These are phyloP conservation scores for Emydura subglobosa DNA, from an alignment of 2,113 vertebrate genomes.

Conservation along the genomic window DNA sequence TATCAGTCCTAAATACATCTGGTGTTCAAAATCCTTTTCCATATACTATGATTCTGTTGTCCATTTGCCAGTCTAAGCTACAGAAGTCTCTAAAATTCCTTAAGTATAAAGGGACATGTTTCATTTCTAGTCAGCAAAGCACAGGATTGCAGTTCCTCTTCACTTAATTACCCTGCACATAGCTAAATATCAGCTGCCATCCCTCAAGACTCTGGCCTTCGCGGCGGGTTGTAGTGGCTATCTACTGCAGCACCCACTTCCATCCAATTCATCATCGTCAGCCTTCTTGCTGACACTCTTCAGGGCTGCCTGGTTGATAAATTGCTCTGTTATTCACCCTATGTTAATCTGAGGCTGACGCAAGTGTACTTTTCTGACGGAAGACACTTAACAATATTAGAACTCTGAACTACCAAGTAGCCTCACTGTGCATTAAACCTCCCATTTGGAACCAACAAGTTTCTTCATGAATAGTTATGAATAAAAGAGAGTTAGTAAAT, in stretches of 20 bases:
- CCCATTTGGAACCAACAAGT: constrained; percentile 57
- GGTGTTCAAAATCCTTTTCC: not conserved
- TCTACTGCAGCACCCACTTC: constrained; percentile 7
- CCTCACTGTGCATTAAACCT: constrained; percentile 65
- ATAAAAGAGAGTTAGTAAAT: constrained; percentile 65
- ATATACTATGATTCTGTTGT: not conserved
- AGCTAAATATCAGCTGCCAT: constrained; percentile 46
- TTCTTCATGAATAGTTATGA: constrained; percentile 63
- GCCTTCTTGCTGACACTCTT: constrained; percentile 69
- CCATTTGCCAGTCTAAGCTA: constrained; percentile 3
- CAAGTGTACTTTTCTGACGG: constrained; percentile 41
- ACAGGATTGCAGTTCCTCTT: constrained; percentile 5
- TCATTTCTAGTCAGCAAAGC: not conserved
- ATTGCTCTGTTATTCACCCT: constrained; percentile 70
- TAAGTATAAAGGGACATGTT: not conserved
- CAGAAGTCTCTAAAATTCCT: not conserved
- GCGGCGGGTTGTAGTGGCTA: not conserved
- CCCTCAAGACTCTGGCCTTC: not conserved
- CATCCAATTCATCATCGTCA: constrained; percentile 52
- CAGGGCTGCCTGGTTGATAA: constrained; percentile 61
- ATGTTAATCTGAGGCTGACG: constrained; percentile 55
- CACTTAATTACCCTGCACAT: constrained; percentile 14
- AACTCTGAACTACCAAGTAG: constrained; percentile 49
- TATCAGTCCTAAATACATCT: not conserved
- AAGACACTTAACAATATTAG: constrained; percentile 68